Evolutionary conservation across 2,113 vertebrate species (phyloP).

Genomic region (Epinephelus cyanopodus): DNA sequence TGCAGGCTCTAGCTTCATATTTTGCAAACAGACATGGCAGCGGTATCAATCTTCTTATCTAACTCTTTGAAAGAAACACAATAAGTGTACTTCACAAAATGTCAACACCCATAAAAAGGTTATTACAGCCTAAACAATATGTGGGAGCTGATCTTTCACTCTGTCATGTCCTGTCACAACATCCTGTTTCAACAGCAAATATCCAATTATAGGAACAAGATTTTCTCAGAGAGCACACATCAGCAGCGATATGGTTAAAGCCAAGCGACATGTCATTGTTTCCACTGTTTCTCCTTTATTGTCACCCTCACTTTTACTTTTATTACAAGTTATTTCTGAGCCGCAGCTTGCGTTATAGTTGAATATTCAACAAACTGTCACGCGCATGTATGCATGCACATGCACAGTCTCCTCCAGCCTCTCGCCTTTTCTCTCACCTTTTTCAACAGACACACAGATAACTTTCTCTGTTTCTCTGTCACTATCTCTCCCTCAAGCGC

Average conservation of each 20-base stretch:
- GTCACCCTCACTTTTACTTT: conserved; percentile 10
- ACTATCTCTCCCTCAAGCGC: neutral
- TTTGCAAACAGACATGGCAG: neutral
- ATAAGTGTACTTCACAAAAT: neutral
- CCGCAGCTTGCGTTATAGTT: conserved; percentile 13
- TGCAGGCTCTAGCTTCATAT: neutral
- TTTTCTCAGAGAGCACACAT: neutral
- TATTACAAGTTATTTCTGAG: conserved; percentile 28
- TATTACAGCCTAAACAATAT: neutral
- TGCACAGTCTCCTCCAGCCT: neutral
- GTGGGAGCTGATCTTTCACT: neutral
- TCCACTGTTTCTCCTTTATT: conserved; percentile 33
- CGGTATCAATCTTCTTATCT: neutral
- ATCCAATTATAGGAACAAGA: conserved; percentile 13
- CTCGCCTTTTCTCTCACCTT: conserved; percentile 52
- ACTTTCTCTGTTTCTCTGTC: conserved; percentile 18
- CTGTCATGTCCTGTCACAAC: neutral
- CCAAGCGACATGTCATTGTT: conserved; percentile 10
- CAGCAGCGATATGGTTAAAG: neutral
- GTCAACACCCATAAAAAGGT: neutral
- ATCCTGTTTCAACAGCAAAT: neutral
- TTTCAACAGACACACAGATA: conserved; percentile 41
- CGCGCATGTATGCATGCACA: neutral
- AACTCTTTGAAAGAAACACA: neutral
- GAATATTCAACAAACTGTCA: conserved; percentile 31